Evolutionary conservation across 2,113 vertebrate genomes (phyloP).

Genomic region (Balaenoptera acutorostrata): DNA sequence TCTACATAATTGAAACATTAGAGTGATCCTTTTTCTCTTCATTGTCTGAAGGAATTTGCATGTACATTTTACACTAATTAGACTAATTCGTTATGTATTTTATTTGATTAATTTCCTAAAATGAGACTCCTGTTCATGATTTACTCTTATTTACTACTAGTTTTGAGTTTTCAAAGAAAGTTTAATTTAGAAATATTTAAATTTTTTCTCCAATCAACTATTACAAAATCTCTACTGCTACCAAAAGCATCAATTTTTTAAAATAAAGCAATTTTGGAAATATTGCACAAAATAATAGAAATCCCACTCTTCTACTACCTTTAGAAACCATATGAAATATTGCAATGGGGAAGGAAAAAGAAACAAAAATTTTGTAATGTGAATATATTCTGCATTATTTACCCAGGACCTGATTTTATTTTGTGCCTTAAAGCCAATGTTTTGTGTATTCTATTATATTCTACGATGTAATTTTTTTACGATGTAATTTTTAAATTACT

Average conservation of each 20-base stretch:
- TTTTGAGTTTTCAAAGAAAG: conserved; percentile 18
- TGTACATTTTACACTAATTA: not conserved
- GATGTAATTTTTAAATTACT: not conserved
- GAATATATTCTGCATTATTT: not conserved
- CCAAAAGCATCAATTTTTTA: not conserved
- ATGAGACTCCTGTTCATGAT: not conserved
- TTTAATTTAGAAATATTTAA: conserved; percentile 3
- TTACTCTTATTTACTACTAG: not conserved
- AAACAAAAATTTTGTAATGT: not conserved
- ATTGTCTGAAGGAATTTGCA: not conserved
- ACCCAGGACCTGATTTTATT: not conserved
- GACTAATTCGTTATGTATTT: not conserved
- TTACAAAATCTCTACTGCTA: not conserved
- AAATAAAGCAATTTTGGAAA: not conserved
- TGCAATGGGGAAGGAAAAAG: not conserved
- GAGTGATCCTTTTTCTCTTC: not conserved
- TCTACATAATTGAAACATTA: not conserved
- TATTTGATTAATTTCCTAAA: not conserved
- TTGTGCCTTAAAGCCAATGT: not conserved
- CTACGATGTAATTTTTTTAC: not conserved
- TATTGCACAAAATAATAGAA: not conserved
- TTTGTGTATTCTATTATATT: not conserved
- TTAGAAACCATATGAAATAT: not conserved
- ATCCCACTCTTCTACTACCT: not conserved
- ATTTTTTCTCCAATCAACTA: not conserved